Percentiles rank a stretch among this genome's conserved stretches.
Conservation (phyloP, 2,113 vertebrate genomes). For the Albula glossodonta region DNA sequence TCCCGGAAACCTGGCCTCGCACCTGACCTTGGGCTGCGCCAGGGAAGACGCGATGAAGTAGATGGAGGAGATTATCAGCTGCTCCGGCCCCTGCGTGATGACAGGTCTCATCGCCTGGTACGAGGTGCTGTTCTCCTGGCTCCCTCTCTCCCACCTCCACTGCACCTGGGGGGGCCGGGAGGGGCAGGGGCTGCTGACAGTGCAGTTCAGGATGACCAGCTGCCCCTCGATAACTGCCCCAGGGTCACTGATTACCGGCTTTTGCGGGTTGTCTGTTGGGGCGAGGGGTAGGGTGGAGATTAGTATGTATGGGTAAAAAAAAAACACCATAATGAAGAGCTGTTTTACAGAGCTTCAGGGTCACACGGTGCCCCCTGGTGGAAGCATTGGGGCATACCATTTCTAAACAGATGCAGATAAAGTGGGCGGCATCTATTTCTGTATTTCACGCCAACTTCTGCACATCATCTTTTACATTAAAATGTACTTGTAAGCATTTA, state of each 20-base stretch:
- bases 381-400: no score
- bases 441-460: no score
- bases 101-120: constrained; percentile 29
- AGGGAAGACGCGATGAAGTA: constrained; percentile 59
- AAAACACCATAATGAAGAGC: no score
- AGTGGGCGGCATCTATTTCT: no score
- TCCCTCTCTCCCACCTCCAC: constrained; percentile 62
- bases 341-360: no score
- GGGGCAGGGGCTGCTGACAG: constrained; percentile 61
- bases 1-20: constrained; percentile 58
- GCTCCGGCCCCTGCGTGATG: constrained; percentile 30
- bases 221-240: constrained; percentile 61
- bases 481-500: no score
- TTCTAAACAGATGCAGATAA: no score
- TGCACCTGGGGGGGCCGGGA: constrained; percentile 54
- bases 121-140: constrained; percentile 35
- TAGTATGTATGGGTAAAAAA: background rate
- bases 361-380: no score
- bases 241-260: constrained; percentile 58
- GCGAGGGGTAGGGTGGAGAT: background rate
- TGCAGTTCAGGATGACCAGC: constrained; percentile 67
- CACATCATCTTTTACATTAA: no score
- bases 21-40: constrained; percentile 62
- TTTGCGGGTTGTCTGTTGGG: constrained; percentile 55
- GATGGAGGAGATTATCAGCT: constrained; percentile 52